Base-by-base conservation (phyloP, 1,140 invertebrate species). In the Drosophila sp. region DNA sequence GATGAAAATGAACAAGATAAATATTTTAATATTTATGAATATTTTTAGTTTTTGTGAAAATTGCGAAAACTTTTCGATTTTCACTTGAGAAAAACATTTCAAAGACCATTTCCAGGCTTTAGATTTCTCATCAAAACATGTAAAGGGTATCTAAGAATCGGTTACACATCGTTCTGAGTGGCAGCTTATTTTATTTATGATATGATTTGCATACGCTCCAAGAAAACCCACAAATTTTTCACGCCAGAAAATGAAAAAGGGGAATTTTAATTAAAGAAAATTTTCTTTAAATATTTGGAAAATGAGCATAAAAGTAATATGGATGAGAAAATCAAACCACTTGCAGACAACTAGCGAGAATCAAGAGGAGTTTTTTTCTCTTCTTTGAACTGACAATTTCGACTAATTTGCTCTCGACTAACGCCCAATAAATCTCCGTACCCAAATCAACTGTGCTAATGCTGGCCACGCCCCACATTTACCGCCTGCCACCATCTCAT, bases 401-500 rank as follows among this genome's bases (percentile, higher is more conserved):
- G 74, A 89, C 84, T 90, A 89, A 89, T 89, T 89, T 89, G 83
- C 83, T 69, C 83, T 69, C 80, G 41, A 80, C 70, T 75, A 77
- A 89, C 84, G 84, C 77, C 84, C 84, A 84, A 89, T 89, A 89
- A 89, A 89, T 89, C 84, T 84, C 64, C 57, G 66, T 76, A 77
- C 71, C 70, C 80, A 89, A 89, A 89, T 89, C 84, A 89, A 80
- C 84, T 80, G 60, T 47, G 44, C 44, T 47, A 47, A 23, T 47
- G 44, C 17, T 25, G 56, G 66, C 84, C 75, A 89, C 84, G 72
- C 83, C 79, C 70, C 63, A 64, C 61, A 38, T 44, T 56, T 63
- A 76, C 76, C 60, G 66, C 41, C 73, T 68, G 60, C 54, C 66
- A 25, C 44, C 41, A 56, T 23, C 60, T 71, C 71, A 68, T 69